Percentiles rank a stretch among this genome's conserved stretches.
Conservation (phyloP, 2,797 vertebrate genomes). For the Pantherophis alleghaniensis region DNA sequence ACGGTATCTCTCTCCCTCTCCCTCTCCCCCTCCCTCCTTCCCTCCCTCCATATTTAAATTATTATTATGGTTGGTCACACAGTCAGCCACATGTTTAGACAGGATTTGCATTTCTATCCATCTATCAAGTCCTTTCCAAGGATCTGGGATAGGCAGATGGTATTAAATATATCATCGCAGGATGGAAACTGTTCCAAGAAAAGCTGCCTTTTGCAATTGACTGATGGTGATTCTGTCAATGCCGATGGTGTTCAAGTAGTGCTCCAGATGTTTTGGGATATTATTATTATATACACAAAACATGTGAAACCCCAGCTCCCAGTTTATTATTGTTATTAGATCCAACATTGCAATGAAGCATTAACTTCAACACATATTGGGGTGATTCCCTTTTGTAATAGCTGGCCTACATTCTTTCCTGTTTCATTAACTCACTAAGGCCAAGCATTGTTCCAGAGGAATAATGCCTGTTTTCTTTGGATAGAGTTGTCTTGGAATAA, state of each 20-base stretch:
- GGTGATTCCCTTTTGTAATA: not conserved
- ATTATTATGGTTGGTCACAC: not conserved
- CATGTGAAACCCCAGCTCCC: not conserved
- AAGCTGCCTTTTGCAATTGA: not conserved
- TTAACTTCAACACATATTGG: not conserved
- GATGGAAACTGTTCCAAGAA: not conserved
- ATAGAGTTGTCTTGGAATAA: not conserved
- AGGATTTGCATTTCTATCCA: not conserved
- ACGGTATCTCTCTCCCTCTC: too few relatives aligned
- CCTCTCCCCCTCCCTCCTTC: too few relatives aligned
- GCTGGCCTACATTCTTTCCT: not conserved
- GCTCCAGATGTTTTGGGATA: not conserved
- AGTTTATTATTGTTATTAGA: not conserved
- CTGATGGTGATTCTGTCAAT: not conserved
- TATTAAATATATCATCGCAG: not conserved
- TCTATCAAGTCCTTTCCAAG: not conserved
- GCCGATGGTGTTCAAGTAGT: not conserved
- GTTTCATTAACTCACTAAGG: not conserved
- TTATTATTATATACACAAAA: not conserved
- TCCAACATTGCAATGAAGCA: not conserved
- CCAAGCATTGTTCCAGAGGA: not conserved
- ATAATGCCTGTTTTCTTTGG: not conserved
- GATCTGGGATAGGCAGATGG: not conserved
- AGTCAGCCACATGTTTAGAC: not conserved
- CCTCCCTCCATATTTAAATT: not conserved